Percentiles rank a stretch among this genome's conserved stretches.
phyloP scores from a whole-genome alignment of 2,797 vertebrate genomes.

The Gymnothorax reevesii region DNA sequence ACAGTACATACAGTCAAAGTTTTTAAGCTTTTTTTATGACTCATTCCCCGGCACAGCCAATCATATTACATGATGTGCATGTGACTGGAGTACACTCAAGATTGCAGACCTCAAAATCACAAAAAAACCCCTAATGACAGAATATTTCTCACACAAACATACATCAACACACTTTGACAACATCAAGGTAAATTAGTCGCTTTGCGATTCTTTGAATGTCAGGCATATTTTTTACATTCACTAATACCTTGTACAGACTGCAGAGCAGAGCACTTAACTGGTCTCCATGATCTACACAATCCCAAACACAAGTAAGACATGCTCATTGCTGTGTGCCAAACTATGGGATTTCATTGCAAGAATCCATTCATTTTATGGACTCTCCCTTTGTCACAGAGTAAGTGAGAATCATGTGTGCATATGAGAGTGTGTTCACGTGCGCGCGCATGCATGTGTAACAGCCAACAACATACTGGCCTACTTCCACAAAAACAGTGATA shows the following conservation, averaged over 20 bases:
- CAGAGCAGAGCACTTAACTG: neutral
- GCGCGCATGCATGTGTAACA: neutral
- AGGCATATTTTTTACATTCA: neutral
- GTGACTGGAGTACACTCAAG: neutral
- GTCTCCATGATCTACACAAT: neutral
- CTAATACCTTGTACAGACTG: neutral
- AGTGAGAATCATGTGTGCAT: neutral
- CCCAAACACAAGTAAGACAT: neutral
- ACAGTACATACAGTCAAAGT: neutral
- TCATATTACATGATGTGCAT: no score
- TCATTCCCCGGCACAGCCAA: no score
- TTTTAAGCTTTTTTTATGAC: no score
- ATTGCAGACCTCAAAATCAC: neutral
- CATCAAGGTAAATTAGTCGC: neutral
- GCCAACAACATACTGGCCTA: no score
- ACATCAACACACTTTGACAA: neutral
- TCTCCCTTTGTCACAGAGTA: neutral
- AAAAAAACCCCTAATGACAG: neutral
- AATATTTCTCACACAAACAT: neutral
- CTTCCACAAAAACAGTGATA: no score
- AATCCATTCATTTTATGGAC: neutral
- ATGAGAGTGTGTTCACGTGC: neutral
- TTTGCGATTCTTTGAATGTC: neutral
- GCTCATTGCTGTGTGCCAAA: neutral
- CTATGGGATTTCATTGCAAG: neutral